These are phyloP conservation scores for Sarcophilus harrisii DNA, from an alignment of 2,797 vertebrate genomes.

Conservation along the genomic window DNA sequence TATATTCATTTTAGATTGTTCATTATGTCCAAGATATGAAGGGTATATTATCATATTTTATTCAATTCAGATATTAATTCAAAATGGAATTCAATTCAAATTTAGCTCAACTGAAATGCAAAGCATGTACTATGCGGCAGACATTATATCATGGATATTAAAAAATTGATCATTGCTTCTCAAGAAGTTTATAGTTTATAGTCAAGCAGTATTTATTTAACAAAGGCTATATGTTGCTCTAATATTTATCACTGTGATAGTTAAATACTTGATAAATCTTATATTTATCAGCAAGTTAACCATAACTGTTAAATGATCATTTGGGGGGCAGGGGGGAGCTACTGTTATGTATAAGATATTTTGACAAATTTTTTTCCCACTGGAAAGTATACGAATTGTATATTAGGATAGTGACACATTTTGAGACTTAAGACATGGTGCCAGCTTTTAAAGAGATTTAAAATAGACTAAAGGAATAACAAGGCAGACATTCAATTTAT, in stretches of 20 bases:
- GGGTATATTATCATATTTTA: neutral
- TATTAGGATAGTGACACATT: neutral
- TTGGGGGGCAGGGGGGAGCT: neutral
- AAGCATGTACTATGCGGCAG: neutral
- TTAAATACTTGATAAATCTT: neutral
- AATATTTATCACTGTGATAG: neutral
- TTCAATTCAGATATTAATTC: neutral
- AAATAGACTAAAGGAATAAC: neutral
- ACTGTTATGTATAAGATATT: neutral
- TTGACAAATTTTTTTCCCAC: neutral
- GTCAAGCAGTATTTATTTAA: neutral
- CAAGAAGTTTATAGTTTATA: neutral
- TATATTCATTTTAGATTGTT: too few species aligned
- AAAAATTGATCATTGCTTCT: neutral
- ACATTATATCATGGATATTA: neutral
- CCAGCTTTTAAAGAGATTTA: neutral
- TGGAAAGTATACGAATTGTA: neutral
- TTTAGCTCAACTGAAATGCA: neutral
- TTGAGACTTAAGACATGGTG: neutral
- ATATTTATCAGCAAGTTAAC: neutral
- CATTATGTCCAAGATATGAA: too few species aligned
- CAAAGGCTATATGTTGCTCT: neutral
- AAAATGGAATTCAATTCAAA: neutral
- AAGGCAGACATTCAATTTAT: neutral
- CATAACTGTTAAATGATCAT: neutral